A percentile compares a stretch with the other conserved stretches of the same genome.
phyloP scores from a whole-genome alignment of 2,113 vertebrate genomes.

The Cyprinodon tularosa region DNA sequence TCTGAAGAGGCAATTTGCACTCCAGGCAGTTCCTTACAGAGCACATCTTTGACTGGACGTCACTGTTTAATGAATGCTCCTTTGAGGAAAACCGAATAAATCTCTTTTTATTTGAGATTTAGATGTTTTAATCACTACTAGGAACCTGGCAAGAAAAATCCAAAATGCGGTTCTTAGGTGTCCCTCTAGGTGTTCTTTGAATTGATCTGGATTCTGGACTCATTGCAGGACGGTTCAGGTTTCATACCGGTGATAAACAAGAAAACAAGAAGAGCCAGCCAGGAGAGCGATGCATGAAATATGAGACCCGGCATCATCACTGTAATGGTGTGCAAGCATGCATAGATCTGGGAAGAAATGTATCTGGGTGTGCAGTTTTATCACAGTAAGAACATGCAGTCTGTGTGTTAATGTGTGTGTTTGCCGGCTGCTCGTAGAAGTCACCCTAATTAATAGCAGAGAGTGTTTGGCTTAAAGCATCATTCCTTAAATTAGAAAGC shows the following conservation, averaged over 20 bases:
- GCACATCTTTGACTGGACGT: conserved; percentile 29
- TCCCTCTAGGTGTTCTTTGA: conserved; percentile 18
- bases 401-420: conserved; percentile 11
- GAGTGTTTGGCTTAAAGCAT: conserved; percentile 55
- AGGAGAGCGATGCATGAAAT: conserved; percentile 45
- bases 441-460: conserved; percentile 58
- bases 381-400: conserved; percentile 12
- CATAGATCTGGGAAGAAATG: background rate
- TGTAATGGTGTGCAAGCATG: conserved; percentile 14
- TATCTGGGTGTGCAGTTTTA: background rate
- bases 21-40: conserved; percentile 35
- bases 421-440: conserved; percentile 39
- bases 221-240: conserved; percentile 24
- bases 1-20: conserved; percentile 41
- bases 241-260: conserved; percentile 32
- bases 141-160: conserved; percentile 1
- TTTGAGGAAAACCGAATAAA: conserved; percentile 25
- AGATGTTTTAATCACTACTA: background rate
- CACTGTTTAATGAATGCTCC: conserved; percentile 40
- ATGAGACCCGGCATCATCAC: conserved; percentile 16
- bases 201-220: conserved; percentile 15
- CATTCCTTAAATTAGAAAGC: conserved; percentile 59
- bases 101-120: conserved; percentile 15
- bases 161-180: conserved; percentile 9
- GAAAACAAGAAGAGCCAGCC: conserved; percentile 29